phyloP scores from a whole-genome alignment of 1,140 invertebrate genomes.

The Phymorhynchus buccinoides region DNA sequence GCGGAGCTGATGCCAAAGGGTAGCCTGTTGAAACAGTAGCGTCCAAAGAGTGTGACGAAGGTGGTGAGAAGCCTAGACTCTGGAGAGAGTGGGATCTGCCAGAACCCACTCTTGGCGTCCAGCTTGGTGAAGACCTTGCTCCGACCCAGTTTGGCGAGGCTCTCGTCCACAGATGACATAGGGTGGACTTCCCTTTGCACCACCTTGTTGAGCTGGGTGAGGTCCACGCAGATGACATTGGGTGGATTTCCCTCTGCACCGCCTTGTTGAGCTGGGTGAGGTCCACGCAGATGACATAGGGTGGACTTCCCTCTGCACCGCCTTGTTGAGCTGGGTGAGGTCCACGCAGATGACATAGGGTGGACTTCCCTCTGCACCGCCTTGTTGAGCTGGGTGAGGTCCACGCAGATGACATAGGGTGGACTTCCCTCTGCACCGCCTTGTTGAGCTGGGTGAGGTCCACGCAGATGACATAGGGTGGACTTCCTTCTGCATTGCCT shows the following conservation, averaged over 20 bases:
- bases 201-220: conserved; percentile 39
- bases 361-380: not conserved
- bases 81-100: conserved; percentile 38
- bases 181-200: not conserved
- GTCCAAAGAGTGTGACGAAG: conserved; percentile 69
- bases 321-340: conserved; percentile 40
- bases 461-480: conserved; percentile 48
- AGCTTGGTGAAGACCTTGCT: conserved; percentile 61
- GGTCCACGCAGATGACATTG: conserved; percentile 52
- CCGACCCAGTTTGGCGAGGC: conserved; percentile 48
- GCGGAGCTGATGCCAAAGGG: conserved; percentile 70
- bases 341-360: conserved; percentile 52
- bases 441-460: conserved; percentile 45
- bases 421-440: not conserved
- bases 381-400: conserved; percentile 43
- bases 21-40: conserved; percentile 68
- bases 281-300: conserved; percentile 52
- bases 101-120: conserved; percentile 44
- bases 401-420: conserved; percentile 49
- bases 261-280: conserved; percentile 40
- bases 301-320: not conserved
- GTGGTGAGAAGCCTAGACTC: conserved; percentile 44
- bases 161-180: conserved; percentile 2
- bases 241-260: not conserved
- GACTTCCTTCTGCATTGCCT: not conserved